These are phyloP conservation scores for Catalaphyllia jardinei DNA, from an alignment of 64 coral and sea anemone species.

Conservation along the genomic window DNA sequence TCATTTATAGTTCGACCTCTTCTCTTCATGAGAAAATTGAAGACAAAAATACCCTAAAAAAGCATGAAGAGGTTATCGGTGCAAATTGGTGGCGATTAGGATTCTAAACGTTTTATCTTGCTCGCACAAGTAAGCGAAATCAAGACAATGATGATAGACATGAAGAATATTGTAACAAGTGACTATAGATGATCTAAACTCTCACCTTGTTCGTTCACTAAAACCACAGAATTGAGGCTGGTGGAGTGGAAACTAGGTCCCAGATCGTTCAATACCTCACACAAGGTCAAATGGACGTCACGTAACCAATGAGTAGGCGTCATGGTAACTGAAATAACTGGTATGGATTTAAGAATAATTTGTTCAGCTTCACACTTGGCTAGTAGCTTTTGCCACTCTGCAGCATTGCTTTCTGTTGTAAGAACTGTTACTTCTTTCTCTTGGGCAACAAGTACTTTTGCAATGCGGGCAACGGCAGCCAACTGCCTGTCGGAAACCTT, in stretches of 20 bases:
- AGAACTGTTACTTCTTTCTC: conserved; percentile 2
- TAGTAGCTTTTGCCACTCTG: not conserved
- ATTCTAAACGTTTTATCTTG: too few relatives aligned
- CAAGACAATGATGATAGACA: not conserved
- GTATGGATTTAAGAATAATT: not conserved
- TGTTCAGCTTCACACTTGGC: not conserved
- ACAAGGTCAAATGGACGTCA: not conserved
- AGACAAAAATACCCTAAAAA: too few relatives aligned
- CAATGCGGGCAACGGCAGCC: not conserved
- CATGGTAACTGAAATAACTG: not conserved
- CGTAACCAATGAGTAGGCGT: not conserved
- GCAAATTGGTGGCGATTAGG: too few relatives aligned
- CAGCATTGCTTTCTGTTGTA: not conserved
- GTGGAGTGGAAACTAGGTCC: not conserved
- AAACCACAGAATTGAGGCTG: conserved; percentile 4
- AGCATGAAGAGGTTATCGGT: too few relatives aligned
- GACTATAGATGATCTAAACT: not conserved
- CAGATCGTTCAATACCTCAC: not conserved
- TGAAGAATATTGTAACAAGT: not conserved
- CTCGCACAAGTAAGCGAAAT: too few relatives aligned
- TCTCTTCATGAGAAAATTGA: too few relatives aligned
- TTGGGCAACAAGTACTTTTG: conserved; percentile 21
- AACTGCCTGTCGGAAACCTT: not conserved
- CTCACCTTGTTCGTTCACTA: conserved; percentile 9
- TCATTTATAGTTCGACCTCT: too few relatives aligned